phyloP scores from a whole-genome alignment of 2,797 vertebrate species.

The Somateria mollissima region DNA sequence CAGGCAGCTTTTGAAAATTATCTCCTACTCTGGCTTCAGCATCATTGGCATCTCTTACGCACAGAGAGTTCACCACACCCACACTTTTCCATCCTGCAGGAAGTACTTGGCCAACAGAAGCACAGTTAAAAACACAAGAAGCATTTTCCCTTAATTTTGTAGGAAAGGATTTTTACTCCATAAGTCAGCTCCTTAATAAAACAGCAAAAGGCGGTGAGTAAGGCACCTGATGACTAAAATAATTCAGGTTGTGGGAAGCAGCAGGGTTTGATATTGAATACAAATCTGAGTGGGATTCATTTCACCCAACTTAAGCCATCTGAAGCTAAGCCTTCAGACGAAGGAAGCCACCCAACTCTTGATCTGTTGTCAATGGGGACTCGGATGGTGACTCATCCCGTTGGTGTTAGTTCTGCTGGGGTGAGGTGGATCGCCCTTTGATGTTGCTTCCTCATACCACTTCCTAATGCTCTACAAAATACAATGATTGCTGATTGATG shows the following conservation, averaged over 20 bases:
- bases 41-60: conserved; percentile 66
- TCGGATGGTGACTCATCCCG: conserved; percentile 16
- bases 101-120: conserved; percentile 54
- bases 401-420: not conserved
- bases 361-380: not conserved
- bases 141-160: conserved; percentile 36
- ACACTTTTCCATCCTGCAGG: conserved; percentile 46
- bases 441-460: conserved; percentile 20
- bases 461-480: conserved; percentile 38
- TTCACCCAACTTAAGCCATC: conserved; percentile 6
- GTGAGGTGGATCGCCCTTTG: conserved; percentile 39
- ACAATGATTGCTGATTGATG: not conserved
- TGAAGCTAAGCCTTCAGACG: conserved; percentile 20
- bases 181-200: conserved; percentile 40
- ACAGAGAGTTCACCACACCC: conserved; percentile 71
- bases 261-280: conserved; percentile 34
- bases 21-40: conserved; percentile 60
- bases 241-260: conserved; percentile 48
- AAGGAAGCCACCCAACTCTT: not conserved
- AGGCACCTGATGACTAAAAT: conserved; percentile 59
- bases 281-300: conserved; percentile 23
- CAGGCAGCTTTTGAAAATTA: conserved; percentile 31
- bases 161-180: conserved; percentile 7
- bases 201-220: conserved; percentile 45
- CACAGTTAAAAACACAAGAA: conserved; percentile 51